phyloP scores from a whole-genome alignment of 2,797 vertebrate genomes.

The Spea hammondii region DNA sequence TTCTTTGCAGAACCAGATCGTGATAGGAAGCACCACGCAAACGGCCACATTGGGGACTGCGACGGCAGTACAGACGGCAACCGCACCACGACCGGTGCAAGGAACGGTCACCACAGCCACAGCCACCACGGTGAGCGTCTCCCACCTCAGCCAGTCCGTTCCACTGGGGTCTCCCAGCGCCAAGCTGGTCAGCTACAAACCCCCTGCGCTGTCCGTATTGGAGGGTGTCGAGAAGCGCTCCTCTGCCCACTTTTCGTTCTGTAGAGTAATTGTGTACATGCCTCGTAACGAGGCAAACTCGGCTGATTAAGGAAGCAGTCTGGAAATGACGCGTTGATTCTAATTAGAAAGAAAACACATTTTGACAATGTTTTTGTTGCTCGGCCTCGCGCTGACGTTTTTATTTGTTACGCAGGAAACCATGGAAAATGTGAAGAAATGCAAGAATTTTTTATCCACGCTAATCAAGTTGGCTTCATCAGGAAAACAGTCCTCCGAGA shows the following conservation, averaged over 20 bases:
- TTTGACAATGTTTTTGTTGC: no score
- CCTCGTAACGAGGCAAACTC: no score
- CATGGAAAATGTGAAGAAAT: conserved; percentile 99
- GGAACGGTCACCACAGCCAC: conserved; percentile 78
- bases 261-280: no score
- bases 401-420: conserved; percentile 77
- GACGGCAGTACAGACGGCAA: conserved; percentile 78
- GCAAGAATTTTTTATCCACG: conserved; percentile 95
- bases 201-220: no score
- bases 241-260: no score
- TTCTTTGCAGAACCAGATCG: conserved; percentile 74
- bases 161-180: no score
- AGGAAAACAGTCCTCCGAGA: conserved; percentile 91
- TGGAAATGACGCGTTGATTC: not conserved
- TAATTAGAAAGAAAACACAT: no score
- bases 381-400: no score
- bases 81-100: conserved; percentile 75
- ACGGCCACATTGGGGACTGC: conserved; percentile 75
- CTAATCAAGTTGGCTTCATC: conserved; percentile 95
- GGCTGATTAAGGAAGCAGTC: no score
- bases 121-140: conserved; percentile 81
- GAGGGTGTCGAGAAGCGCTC: no score
- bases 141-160: not conserved
- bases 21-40: conserved; percentile 80
- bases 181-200: no score